These are phyloP conservation scores for Chelonoidis abingdonii DNA, from an alignment of 2,113 vertebrate species.

Conservation along the genomic window DNA sequence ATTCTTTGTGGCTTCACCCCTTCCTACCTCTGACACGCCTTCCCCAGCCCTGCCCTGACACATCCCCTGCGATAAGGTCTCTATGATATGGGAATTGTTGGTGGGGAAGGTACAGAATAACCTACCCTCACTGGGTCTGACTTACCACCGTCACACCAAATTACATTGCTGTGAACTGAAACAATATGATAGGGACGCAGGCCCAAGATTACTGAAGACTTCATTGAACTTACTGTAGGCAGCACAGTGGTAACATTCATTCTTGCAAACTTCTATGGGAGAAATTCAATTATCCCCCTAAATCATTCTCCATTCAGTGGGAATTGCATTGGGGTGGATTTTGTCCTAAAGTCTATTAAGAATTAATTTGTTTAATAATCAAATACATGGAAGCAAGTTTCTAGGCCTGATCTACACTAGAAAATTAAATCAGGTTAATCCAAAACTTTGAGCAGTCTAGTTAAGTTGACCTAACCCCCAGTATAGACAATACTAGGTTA, in stretches of 20 bases:
- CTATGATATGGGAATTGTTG: not conserved
- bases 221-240: not conserved
- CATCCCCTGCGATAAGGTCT: not conserved
- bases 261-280: not conserved
- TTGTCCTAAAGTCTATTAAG: not conserved
- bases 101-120: not conserved
- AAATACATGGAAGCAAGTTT: not conserved
- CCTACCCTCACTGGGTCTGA: not conserved
- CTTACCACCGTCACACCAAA: not conserved
- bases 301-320: not conserved
- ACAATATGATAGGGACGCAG: not conserved
- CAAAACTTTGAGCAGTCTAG: too few species aligned
- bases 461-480: too few species aligned
- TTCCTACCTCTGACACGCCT: not conserved
- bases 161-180: too few species aligned
- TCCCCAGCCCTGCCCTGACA: fast-evolving
- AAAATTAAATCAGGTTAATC: not conserved
- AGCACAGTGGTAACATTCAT: not conserved
- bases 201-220: not conserved
- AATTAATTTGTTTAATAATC: not conserved
- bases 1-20: not conserved
- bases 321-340: not conserved
- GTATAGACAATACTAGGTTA: not conserved
- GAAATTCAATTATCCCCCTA: not conserved
- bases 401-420: not conserved